Evolutionary conservation across 1,140 invertebrate species (phyloP).

Genomic region (Heterodera carotae): DNA sequence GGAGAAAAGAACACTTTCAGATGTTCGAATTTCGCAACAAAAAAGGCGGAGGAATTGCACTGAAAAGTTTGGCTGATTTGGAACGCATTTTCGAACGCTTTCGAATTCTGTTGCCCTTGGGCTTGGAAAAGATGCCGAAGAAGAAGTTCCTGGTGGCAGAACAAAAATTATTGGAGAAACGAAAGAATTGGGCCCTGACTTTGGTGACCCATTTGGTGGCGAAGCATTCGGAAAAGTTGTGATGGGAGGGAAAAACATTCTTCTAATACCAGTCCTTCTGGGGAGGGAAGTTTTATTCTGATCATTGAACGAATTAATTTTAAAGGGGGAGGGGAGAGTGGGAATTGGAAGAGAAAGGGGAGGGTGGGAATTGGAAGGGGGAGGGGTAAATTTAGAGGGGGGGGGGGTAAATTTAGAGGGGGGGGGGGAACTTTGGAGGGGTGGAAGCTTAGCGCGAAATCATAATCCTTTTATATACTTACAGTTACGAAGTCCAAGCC

Average conservation of each 20-base stretch:
- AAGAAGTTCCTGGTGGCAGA: conserved; percentile 50
- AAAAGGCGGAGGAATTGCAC: not conserved
- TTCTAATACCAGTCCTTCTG: too few relatives aligned
- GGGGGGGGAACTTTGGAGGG: not conserved
- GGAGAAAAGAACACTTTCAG: not conserved
- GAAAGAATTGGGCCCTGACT: conserved; percentile 49
- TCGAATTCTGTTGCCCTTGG: conserved; percentile 38
- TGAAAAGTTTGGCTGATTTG: not conserved
- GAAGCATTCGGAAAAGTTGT: conserved; percentile 50
- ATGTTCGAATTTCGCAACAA: not conserved
- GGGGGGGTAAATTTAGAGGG: not conserved
- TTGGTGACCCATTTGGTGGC: conserved; percentile 45
- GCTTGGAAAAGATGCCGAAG: conserved; percentile 53
- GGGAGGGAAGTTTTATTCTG: too few relatives aligned
- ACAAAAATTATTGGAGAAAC: conserved; percentile 52
- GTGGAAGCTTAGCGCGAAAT: not conserved
- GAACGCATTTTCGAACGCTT: not conserved
- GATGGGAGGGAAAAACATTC: conserved; percentile 2
- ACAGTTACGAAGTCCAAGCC: conserved; percentile 50
- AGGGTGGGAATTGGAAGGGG: too few relatives aligned
- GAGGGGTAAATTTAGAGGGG: too few relatives aligned
- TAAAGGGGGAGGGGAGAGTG: not conserved
- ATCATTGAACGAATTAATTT: too few relatives aligned
- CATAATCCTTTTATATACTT: conserved; percentile 11
- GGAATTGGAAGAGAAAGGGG: conserved; percentile 11